phyloP scores from a whole-genome alignment of 2,888 invertebrate species.

The Catonia carolina region DNA sequence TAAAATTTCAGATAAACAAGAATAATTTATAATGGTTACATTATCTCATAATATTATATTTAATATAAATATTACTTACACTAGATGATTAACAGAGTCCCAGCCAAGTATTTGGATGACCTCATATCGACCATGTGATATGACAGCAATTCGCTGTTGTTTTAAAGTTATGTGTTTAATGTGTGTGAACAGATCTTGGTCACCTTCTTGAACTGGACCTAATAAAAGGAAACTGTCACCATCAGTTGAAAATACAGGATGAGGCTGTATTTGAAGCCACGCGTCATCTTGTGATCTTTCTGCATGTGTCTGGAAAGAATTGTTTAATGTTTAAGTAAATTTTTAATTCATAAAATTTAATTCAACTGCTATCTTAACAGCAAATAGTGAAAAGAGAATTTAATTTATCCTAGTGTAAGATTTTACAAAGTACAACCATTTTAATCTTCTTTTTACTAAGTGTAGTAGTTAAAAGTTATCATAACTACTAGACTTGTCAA shows the following conservation, averaged over 20 bases:
- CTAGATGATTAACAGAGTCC: constrained; percentile 76
- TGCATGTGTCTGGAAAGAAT: constrained; percentile 58
- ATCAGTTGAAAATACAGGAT: constrained; percentile 76
- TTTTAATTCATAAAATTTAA: background rate
- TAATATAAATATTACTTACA: constrained; percentile 47
- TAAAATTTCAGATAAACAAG: too few species aligned
- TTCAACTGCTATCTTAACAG: too few species aligned
- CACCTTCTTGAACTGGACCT: constrained; percentile 77
- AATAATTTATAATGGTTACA: too few species aligned
- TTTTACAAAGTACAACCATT: too few species aligned
- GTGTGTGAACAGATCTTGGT: constrained; percentile 77
- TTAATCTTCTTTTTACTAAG: too few species aligned
- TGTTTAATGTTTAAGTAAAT: background rate
- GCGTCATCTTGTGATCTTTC: constrained; percentile 77
- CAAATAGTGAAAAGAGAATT: too few species aligned
- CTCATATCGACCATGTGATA: constrained; percentile 81
- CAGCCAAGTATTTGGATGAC: constrained; percentile 74
- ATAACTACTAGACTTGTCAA: too few species aligned
- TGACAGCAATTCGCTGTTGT: constrained; percentile 73
- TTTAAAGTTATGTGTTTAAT: constrained; percentile 79
- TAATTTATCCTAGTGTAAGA: too few species aligned
- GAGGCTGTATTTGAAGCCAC: constrained; percentile 79
- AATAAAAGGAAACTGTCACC: constrained; percentile 77
- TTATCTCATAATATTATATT: too few species aligned
- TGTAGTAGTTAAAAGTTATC: too few species aligned